Base-by-base conservation (phyloP, 2,888 invertebrate species). In the Archaeoteleia sp. region DNA sequence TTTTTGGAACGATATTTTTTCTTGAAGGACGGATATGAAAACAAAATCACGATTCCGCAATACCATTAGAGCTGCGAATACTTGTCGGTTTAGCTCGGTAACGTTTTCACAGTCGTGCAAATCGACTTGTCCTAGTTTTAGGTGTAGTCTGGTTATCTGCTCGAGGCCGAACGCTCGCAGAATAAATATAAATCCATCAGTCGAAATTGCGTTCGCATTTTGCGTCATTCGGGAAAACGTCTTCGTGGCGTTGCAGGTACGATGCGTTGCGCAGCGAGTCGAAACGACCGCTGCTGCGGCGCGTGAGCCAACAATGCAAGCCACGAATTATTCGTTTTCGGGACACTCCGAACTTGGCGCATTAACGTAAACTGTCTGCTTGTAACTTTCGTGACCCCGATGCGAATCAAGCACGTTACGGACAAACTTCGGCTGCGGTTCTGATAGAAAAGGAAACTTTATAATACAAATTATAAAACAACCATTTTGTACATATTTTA, bases 281-380 rank as follows among this genome's bases (percentile, higher is more conserved):
- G 17, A 46, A 39, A n/a, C 40, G 20, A 30, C 39, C 17, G 27
- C 20, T 57, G 40, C 46, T 12, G 23, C 30, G 10, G 57, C 46
- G 40, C 58, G 35, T 35, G 42, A 49, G 34, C 42, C 42, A 58
- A 46, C 49, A 42, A 42, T 49, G 48, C 48, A n/a, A n/a, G 42
- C 27, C 42, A 58, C 58, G 34, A 48, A 48, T 40, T 48, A n/a
- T n/a, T n/a, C 40, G 42, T 42, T 58, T 49, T 58, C 49, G 27
- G 48, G 35, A 25, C 46, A 58, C 46, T 48, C 23, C 48, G 46
- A 58, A 58, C 32, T 58, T 58, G 42, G 48, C 49, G 35, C 40
- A 49, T 58, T 58, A 58, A 58, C 48, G 34, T 49, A 42, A 58
- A 57, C 48, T 58, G 49, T 25, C 42, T 40, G 32, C 34, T 58